These are phyloP conservation scores for Poecilia wingei DNA, from an alignment of 2,797 vertebrate species.

Conservation along the genomic window DNA sequence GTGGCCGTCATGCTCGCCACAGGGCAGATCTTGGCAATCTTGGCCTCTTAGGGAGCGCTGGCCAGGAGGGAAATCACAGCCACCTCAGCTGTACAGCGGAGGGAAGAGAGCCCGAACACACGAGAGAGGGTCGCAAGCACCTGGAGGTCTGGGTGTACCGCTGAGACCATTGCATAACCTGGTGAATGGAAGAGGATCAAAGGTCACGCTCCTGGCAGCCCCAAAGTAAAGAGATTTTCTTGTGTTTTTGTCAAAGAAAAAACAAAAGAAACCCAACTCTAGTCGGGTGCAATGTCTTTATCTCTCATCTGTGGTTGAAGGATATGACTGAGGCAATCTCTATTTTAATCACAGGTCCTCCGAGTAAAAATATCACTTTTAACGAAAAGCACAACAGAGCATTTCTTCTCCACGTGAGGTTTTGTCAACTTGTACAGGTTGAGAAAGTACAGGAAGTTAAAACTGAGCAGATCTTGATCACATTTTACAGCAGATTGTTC, in stretches of 20 bases:
- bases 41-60: conserved; percentile 99
- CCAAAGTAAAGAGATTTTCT: neutral
- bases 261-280: neutral
- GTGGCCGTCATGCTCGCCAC: conserved; percentile 99
- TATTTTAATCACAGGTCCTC: neutral
- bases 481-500: neutral
- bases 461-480: neutral
- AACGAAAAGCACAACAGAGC: neutral
- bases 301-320: neutral
- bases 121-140: conserved; percentile 95
- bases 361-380: neutral
- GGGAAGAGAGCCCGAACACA: conserved; percentile 93
- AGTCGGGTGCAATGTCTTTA: neutral
- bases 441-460: neutral
- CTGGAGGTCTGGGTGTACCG: conserved; percentile 94
- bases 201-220: conserved; percentile 40
- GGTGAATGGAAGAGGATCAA: conserved; percentile 46
- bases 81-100: conserved; percentile 94
- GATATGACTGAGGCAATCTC: neutral
- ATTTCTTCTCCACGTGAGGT: neutral
- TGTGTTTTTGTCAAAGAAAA: neutral
- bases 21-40: conserved; percentile 99
- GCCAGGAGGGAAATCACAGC: conserved; percentile 97
- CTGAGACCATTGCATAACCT: conserved; percentile 99
- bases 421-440: neutral